These are phyloP conservation scores for Psittacula cyanocephala DNA, from an alignment of 2,113 vertebrate species.

Conservation along the genomic window DNA sequence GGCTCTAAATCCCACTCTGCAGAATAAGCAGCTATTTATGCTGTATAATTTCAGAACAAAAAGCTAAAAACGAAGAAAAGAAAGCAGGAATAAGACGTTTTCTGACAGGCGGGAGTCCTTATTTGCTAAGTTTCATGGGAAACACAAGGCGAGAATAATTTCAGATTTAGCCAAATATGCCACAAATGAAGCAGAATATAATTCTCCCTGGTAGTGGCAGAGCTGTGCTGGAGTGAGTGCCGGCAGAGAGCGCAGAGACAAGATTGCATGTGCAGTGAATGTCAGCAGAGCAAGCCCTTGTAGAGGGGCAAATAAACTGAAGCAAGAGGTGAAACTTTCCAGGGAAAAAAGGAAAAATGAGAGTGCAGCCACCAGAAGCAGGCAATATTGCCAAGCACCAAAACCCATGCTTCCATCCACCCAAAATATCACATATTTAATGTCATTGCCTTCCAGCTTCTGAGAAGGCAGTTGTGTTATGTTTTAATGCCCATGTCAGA, in stretches of 20 bases:
- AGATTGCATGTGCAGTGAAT: background rate
- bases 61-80: background rate
- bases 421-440: background rate
- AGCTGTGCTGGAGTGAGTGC: background rate
- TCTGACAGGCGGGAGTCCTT: background rate
- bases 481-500: background rate
- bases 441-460: background rate
- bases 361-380: background rate
- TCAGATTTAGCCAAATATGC: slow-evolving; percentile 14
- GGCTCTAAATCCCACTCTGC: background rate
- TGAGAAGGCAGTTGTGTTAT: background rate
- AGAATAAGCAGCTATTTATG: background rate
- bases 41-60: background rate
- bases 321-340: background rate
- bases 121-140: background rate
- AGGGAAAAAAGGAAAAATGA: background rate
- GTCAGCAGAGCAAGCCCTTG: background rate
- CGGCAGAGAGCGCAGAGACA: background rate
- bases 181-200: slow-evolving; percentile 50
- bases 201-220: background rate
- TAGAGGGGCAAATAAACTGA: background rate
- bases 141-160: background rate
- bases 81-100: slow-evolving; percentile 12
- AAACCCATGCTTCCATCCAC: background rate
- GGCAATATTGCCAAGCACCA: background rate